Evolutionary conservation across 2,113 vertebrate species (phyloP).

Genomic region (Camelus bactrianus): DNA sequence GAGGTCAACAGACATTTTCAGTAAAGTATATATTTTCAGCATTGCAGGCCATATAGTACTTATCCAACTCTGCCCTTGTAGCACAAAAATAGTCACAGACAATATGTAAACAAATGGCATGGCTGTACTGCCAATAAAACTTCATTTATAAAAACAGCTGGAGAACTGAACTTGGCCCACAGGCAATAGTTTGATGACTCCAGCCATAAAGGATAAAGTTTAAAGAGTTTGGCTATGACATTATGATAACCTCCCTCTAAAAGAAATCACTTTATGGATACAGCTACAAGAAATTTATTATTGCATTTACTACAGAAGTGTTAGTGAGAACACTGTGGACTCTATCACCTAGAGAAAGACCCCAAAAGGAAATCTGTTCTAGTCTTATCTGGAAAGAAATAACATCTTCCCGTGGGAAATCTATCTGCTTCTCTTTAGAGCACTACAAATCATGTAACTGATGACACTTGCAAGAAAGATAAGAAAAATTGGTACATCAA

Average conservation of each 20-base stretch:
- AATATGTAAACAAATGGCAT: not conserved
- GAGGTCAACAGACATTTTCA: not conserved
- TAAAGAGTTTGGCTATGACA: not conserved
- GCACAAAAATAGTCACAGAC: not conserved
- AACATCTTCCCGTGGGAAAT: constrained; percentile 1
- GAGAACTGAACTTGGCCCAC: not conserved
- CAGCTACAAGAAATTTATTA: not conserved
- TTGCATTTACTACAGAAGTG: not conserved
- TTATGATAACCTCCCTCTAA: not conserved
- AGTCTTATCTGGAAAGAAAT: not conserved
- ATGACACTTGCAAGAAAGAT: not conserved
- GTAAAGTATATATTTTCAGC: not conserved
- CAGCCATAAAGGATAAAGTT: not conserved
- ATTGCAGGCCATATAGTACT: not conserved
- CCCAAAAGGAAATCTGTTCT: not conserved
- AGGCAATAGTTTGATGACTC: not conserved
- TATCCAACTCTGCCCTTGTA: not conserved
- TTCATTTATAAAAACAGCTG: not conserved
- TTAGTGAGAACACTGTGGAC: not conserved
- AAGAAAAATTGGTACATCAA: not conserved
- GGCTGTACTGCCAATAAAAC: not conserved
- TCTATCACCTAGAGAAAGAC: not conserved
- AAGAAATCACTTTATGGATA: constrained; percentile 13
- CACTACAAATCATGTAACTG: not conserved
- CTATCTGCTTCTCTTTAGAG: constrained; percentile 16